Conservation (phyloP, 2,797 vertebrate genomes). For the Neomorphus geoffroyi region DNA sequence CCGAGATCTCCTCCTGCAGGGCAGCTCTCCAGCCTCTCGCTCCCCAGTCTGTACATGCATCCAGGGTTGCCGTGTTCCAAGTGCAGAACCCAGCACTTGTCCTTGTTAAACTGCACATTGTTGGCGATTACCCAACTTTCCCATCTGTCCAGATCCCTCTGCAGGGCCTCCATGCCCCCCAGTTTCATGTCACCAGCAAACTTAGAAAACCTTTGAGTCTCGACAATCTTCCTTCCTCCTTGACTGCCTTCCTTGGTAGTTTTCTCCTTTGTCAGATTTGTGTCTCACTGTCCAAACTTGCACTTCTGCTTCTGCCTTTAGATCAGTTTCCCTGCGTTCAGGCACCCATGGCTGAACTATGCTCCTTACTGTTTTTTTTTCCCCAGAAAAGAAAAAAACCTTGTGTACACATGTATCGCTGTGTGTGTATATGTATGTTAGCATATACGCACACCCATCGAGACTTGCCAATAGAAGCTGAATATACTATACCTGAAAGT, state of each 20-base stretch:
- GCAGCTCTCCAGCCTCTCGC: no score
- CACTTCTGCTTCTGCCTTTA: background rate
- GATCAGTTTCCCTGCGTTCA: background rate
- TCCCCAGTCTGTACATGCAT: no score
- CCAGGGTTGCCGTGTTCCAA: no score
- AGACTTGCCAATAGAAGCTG: background rate
- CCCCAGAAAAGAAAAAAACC: background rate
- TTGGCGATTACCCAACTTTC: no score
- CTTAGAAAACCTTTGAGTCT: no score
- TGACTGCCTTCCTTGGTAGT: background rate
- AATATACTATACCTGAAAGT: background rate
- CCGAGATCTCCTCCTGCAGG: no score
- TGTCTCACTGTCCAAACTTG: background rate
- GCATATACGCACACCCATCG: background rate
- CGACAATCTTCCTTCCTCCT: background rate
- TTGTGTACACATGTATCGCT: background rate
- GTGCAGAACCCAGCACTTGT: no score
- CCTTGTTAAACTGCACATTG: no score
- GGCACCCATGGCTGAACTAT: background rate
- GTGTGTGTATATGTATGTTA: background rate
- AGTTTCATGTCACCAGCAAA: no score
- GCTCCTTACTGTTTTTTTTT: background rate
- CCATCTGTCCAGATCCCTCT: no score
- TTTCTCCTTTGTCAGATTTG: background rate
- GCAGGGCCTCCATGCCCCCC: no score